Evolutionary conservation across 2,797 vertebrate genomes (phyloP).

Genomic region (Hozukius guyotensis): DNA sequence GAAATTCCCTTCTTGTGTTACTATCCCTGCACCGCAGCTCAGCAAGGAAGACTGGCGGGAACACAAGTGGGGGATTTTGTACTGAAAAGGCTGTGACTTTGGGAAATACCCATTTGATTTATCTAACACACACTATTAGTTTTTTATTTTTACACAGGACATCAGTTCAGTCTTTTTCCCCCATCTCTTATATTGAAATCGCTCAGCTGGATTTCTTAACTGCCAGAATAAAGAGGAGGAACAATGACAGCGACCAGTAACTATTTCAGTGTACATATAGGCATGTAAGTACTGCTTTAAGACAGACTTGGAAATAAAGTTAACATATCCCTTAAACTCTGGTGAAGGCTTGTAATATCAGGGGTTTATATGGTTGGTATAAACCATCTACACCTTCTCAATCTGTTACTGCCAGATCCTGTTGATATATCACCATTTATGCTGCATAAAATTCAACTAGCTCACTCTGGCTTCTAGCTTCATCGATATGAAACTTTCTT

Average conservation of each 20-base stretch:
- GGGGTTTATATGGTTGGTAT: background rate
- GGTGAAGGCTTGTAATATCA: background rate
- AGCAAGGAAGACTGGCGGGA: too few relatives aligned
- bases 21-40: too few relatives aligned
- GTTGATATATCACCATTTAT: too few relatives aligned
- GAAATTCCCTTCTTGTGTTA: background rate
- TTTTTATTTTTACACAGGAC: background rate
- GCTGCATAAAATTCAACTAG: background rate
- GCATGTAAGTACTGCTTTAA: background rate
- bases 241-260: background rate
- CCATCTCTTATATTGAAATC: background rate
- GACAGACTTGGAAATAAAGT: background rate
- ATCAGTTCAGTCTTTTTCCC: background rate
- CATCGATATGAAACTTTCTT: too few relatives aligned
- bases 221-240: background rate
- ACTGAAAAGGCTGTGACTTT: background rate
- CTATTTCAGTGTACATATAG: background rate
- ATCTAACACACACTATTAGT: too few relatives aligned
- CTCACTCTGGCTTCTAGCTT: background rate
- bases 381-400: background rate
- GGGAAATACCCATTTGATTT: too few relatives aligned
- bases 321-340: too few relatives aligned
- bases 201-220: background rate
- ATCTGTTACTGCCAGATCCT: accelerated
- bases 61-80: background rate